A percentile compares a stretch with the other conserved stretches of the same genome.
Evolutionary conservation across 2,888 invertebrate species (phyloP).

Genomic region (Morpho deidamia): DNA sequence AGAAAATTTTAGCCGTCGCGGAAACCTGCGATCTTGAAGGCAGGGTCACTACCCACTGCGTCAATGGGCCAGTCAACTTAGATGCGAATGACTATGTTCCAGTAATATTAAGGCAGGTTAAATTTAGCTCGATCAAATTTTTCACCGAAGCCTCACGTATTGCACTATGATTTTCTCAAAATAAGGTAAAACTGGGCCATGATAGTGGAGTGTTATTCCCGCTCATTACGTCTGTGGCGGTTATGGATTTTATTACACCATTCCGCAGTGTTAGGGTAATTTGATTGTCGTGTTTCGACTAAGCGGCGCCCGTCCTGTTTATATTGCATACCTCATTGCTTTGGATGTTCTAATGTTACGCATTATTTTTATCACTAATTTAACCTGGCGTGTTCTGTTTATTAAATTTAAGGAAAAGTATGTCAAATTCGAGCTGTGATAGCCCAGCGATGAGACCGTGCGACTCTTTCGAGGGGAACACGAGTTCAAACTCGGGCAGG

Average conservation of each 20-base stretch:
- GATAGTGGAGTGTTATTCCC: not conserved
- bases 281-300: conserved; percentile 23
- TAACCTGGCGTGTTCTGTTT: too few species aligned
- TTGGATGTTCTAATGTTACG: not conserved
- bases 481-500: too few species aligned
- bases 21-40: too few species aligned
- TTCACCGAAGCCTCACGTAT: not conserved
- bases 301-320: conserved; percentile 8
- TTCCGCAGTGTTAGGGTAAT: conserved; percentile 22
- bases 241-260: conserved; percentile 16
- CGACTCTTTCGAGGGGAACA: too few species aligned
- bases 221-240: conserved; percentile 6
- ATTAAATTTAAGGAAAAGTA: too few species aligned
- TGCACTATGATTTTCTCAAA: not conserved
- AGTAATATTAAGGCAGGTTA: too few species aligned
- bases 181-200: conserved; percentile 4
- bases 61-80: too few species aligned
- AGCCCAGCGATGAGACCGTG: too few species aligned
- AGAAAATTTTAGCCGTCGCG: too few species aligned
- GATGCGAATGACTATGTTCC: too few species aligned
- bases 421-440: too few species aligned
- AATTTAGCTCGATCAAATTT: not conserved
- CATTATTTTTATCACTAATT: not conserved
- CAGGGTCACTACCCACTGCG: too few species aligned
- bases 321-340: conserved; percentile 1